Conservation (phyloP, 2,888 invertebrate genomes). For the Parnassius smintheus region DNA sequence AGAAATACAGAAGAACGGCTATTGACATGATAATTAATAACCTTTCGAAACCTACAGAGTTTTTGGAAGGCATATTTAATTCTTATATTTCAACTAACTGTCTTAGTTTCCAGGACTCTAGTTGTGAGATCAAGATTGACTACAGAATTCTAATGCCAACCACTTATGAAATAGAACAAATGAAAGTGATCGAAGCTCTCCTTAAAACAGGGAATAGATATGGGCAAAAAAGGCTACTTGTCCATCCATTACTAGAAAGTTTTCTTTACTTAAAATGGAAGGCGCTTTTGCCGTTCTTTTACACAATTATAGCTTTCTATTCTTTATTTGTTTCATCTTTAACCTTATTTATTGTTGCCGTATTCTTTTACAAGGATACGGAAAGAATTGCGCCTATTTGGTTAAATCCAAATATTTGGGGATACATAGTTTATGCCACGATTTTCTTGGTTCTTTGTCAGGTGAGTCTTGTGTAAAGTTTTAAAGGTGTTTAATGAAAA, state of each 20-base stretch:
- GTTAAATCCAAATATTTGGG: slow-evolving; percentile 57
- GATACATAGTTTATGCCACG: slow-evolving; percentile 59
- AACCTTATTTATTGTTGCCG: slow-evolving; percentile 69
- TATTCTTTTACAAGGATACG: slow-evolving; percentile 72
- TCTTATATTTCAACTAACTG: slow-evolving; percentile 72
- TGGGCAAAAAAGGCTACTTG: slow-evolving; percentile 68
- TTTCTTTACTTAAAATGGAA: slow-evolving; percentile 81
- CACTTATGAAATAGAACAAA: slow-evolving; percentile 71
- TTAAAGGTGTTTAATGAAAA: no score
- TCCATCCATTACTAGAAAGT: slow-evolving; percentile 81
- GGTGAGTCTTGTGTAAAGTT: slow-evolving; percentile 44
- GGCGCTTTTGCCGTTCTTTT: slow-evolving; percentile 77
- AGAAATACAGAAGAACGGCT: slow-evolving; percentile 66
- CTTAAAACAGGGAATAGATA: slow-evolving; percentile 76
- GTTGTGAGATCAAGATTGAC: slow-evolving; percentile 74
- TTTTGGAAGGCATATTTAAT: slow-evolving; percentile 77
- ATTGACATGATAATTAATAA: slow-evolving; percentile 77
- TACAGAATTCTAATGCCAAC: slow-evolving; percentile 73
- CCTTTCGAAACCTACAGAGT: slow-evolving; percentile 75
- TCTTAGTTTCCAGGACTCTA: slow-evolving; percentile 57
- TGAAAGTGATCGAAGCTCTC: slow-evolving; percentile 78
- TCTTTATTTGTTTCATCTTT: slow-evolving; percentile 72
- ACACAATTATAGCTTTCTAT: slow-evolving; percentile 72
- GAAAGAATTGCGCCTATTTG: slow-evolving; percentile 47
- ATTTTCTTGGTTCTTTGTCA: slow-evolving; percentile 63